These are phyloP conservation scores for Proales similis DNA, from an alignment of 1,140 invertebrate genomes.

Conservation along the genomic window DNA sequence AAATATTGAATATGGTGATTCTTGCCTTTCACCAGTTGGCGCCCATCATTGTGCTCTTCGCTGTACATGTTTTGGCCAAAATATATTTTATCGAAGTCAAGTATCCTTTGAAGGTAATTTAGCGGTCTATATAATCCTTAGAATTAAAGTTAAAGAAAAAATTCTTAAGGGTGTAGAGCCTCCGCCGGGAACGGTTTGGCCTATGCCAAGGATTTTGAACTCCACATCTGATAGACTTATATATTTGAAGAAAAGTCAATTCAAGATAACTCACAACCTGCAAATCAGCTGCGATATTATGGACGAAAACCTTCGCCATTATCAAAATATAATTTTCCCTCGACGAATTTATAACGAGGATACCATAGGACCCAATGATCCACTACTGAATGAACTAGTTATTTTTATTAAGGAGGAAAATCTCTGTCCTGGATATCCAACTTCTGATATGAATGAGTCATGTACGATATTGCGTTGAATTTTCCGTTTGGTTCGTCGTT, in stretches of 20 bases:
- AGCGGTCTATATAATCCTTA: background rate
- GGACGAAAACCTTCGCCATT: slow-evolving; percentile 17
- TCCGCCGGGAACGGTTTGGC: slow-evolving; percentile 37
- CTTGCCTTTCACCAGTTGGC: no score
- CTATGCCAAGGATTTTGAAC: slow-evolving; percentile 32
- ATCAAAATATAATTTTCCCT: slow-evolving; percentile 28
- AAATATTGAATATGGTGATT: no score
- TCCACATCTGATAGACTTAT: slow-evolving; percentile 7
- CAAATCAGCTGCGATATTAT: slow-evolving; percentile 29
- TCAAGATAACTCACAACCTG: slow-evolving; percentile 18
- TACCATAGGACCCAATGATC: background rate
- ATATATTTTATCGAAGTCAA: slow-evolving; percentile 35
- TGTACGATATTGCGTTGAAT: background rate
- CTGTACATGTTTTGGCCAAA: slow-evolving; percentile 21
- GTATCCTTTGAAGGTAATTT: slow-evolving; percentile 34
- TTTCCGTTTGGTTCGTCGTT: background rate
- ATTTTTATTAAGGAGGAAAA: background rate
- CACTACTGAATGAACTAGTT: background rate
- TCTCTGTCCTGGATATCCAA: slow-evolving; percentile 23
- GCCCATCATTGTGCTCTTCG: no score
- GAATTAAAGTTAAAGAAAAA: background rate
- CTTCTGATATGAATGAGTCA: slow-evolving; percentile 31
- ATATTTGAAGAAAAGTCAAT: slow-evolving; percentile 31
- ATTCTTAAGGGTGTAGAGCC: slow-evolving; percentile 4
- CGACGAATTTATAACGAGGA: slow-evolving; percentile 13